Evolutionary conservation across 2,797 vertebrate species (phyloP), one percentile per base, ranked within the genome.

Genomic region (Melanotaenia parkinsoni): DNA sequence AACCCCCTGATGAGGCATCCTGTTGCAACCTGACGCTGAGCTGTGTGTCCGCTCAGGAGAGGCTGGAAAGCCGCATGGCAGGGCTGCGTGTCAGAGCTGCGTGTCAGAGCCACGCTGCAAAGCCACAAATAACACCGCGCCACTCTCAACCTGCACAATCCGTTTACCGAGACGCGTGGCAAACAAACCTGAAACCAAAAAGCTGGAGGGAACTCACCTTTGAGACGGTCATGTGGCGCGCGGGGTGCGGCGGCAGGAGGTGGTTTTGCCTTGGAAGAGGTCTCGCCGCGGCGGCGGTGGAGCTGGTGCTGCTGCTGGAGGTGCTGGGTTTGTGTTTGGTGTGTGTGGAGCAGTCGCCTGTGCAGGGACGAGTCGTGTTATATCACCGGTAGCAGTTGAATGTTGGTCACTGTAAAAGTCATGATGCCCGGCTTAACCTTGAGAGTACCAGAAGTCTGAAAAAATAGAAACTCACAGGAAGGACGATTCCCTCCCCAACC

Each of bases 191-290:
- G 59, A 67, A 53, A 64, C 35, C 61, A 40, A 8, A 4, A n/a
- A 0, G 0, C 12, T 0, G 35, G 22, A 14, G 61, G 1, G 1
- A 37, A 73, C 91, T 86, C 86, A 94, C 93, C 92, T 94, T 93
- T 43, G 83, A 85, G 88, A 91, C 88, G 90, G 90, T 93, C 93
- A 94, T 91, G 51, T 24, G 89, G 62, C 4, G 81, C 3, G 81
- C 62, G 68, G 64, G 78, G 63, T 58, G 80, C 77, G 81, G 66
- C 86, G 77, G 90, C 90, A 92, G 93, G 91, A 90, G 91, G 70
- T 63, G 74, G 62, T 80, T 84, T 43, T 24, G 35, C 72, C 75
- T 84, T 26, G 32, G 73, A 37, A 54, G 81, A 84, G 70, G 80
- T 77, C 30, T 18, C 57, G 3, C 38, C 13, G 30, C 11, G 45